Evolutionary conservation across 2,888 invertebrate genomes (phyloP), one percentile per base, ranked within the genome.

Genomic region (Parasteatoda lunata): DNA sequence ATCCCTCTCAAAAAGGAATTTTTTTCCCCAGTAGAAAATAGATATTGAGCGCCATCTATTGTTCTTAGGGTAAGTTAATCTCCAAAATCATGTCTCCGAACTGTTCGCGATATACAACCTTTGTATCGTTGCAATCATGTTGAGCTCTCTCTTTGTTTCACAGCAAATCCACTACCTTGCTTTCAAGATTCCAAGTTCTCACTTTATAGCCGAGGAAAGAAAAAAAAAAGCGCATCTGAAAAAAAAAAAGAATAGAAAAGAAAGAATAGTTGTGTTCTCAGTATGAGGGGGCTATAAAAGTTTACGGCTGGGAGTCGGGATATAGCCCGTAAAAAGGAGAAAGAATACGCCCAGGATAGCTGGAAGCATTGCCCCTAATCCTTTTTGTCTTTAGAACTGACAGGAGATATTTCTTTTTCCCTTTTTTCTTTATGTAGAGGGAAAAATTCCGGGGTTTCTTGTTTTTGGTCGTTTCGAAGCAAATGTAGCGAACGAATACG

Each of bases 271-370:
- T 81, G 72, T 81, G 75, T 75, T 81, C 81, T 30, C 68, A 13
- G 68, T 47, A n/a, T 71, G 51, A 68, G 68, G 11, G 13, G 77
- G 13, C 75, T 75, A 81, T 81, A 81, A 81, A 81, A 81, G 75
- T 81, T 81, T 81, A 81, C 81, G 81, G 81, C 81, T 68, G 51
- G 54, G 68, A 80, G 80, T 80, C 30, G 52, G 69, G 75, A 68
- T 75, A 75, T 75, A 75, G 81, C 68, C 81, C 81, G 81, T 81
- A 81, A 81, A 81, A 81, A 68, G 30, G 11, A 48, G 48, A 59
- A 52, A 66, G 45, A 76, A 54, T 13, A 13, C n/a, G 52, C n/a
- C 59, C 47, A 45, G 11, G 54, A 54, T 66, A 81, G 75, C 68
- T 75, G 48, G 72, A 68, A 68, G 73, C 47, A 69, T 75, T 75